Evolutionary conservation across 2,888 invertebrate genomes (phyloP), one percentile per base, ranked within the genome.

Genomic region (Trachelus troglodyta): DNA sequence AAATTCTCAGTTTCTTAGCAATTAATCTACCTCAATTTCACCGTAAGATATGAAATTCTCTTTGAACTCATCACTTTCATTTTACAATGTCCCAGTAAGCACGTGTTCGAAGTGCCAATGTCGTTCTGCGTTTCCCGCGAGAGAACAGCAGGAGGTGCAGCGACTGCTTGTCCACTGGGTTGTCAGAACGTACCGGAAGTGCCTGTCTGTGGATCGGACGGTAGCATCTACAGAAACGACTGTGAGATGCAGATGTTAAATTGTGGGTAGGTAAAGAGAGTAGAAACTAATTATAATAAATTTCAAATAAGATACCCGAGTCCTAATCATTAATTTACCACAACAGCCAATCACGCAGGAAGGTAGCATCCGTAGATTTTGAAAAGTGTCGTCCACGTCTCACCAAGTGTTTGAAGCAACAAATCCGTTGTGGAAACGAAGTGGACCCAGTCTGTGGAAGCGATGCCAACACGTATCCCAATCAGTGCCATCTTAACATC

Each of bases 71-170:
- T 23, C 56, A 56, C 6, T 56, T 6, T 71, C 31, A 30, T 71
- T 71, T 30, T 71, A 31, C 15, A 69, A 40, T 56, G 9, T 93
- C 92, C 40, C 92, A 96, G 96, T 71, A 97, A 97, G 91, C 97
- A 97, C 91, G 97, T 98, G 12, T 98, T 97, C 90, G 97, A 97
- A 92, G 97, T 97, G 23, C 97, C 97, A 0, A 96, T 97, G 94
- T 96, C 97, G 15, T 97, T 96, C 92, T 97, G 97, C 91, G 94
- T 96, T 81, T 95, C 96, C 1, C 95, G 95, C 89, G 97, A 97
- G 89, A 92, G 96, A 78, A 96, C 95, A 0, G 94, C 95, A 2
- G 94, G 94, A 2, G 93, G 94, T 73, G 93, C 94, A 0, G 91
- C 92, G 79, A 92, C 93, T 34, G 93, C 93, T 30, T 97, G 97